Percentiles rank a stretch among this genome's conserved stretches.
Conservation (phyloP, 2,113 vertebrate genomes). For the Emydura subglobosa region DNA sequence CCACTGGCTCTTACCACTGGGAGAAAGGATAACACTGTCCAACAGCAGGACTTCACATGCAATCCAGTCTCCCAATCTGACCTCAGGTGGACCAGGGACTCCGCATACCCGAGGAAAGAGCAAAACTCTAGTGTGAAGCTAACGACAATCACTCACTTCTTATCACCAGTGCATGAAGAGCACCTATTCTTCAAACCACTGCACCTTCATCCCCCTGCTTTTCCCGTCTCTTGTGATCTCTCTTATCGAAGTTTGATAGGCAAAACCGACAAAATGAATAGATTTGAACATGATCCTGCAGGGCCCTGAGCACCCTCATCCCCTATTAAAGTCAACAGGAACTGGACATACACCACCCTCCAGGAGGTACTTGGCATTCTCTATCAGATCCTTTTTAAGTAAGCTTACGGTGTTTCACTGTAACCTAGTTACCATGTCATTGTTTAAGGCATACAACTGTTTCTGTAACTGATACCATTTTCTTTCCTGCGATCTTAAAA, state of each 20-base stretch:
- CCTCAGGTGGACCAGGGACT: rapidly evolving
- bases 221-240: background rate
- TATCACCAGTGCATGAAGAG: background rate
- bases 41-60: background rate
- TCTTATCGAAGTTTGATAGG: background rate
- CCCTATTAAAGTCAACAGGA: background rate
- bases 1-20: background rate
- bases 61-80: background rate
- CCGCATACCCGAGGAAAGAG: background rate
- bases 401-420: background rate
- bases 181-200: background rate
- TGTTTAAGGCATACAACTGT: background rate
- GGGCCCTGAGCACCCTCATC: background rate
- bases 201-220: background rate
- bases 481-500: background rate
- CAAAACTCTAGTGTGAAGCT: rapidly evolving
- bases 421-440: background rate
- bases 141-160: background rate
- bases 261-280: background rate
- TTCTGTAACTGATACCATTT: background rate
- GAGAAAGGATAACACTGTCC: background rate
- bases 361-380: background rate
- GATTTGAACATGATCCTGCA: background rate
- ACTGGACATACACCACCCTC: background rate
- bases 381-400: background rate